Evolutionary conservation across 2,113 vertebrate genomes (phyloP).

Genomic region (Pseudorhombus dupliciocellatus): DNA sequence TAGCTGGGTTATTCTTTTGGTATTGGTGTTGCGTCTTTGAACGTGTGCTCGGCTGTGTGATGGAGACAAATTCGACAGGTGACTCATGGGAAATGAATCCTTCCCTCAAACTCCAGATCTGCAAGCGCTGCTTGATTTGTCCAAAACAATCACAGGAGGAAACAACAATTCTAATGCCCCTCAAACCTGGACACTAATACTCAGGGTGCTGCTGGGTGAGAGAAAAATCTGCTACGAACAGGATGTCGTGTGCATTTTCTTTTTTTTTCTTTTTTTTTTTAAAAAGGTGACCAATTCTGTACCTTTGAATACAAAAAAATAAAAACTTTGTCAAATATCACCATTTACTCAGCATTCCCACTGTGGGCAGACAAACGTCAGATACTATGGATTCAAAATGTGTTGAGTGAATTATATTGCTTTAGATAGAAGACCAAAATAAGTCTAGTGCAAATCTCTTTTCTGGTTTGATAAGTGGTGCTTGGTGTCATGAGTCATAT

Average conservation of each 20-base stretch:
- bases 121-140: constrained; percentile 70
- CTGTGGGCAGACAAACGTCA: constrained; percentile 62
- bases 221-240: constrained; percentile 33
- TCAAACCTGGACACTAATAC: constrained; percentile 68
- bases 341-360: constrained; percentile 67
- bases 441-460: constrained; percentile 86
- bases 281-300: constrained; percentile 61
- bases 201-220: constrained; percentile 51
- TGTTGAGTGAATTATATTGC: constrained; percentile 81
- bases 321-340: constrained; percentile 59
- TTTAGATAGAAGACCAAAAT: constrained; percentile 81
- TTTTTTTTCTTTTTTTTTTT: constrained; percentile 33
- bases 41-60: constrained; percentile 31
- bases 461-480: constrained; percentile 81
- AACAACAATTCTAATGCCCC: constrained; percentile 77
- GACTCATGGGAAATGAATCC: constrained; percentile 58
- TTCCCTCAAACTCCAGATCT: constrained; percentile 52
- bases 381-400: constrained; percentile 57
- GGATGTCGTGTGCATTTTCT: constrained; percentile 60
- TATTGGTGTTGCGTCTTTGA: constrained; percentile 48
- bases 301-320: constrained; percentile 68
- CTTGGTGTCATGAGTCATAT: constrained; percentile 67
- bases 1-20: constrained; percentile 63
- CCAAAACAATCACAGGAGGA: constrained; percentile 79
- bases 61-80: constrained; percentile 48